These are phyloP conservation scores for Kryptopterus vitreolus DNA, from an alignment of 2,797 vertebrate species.

Conservation along the genomic window DNA sequence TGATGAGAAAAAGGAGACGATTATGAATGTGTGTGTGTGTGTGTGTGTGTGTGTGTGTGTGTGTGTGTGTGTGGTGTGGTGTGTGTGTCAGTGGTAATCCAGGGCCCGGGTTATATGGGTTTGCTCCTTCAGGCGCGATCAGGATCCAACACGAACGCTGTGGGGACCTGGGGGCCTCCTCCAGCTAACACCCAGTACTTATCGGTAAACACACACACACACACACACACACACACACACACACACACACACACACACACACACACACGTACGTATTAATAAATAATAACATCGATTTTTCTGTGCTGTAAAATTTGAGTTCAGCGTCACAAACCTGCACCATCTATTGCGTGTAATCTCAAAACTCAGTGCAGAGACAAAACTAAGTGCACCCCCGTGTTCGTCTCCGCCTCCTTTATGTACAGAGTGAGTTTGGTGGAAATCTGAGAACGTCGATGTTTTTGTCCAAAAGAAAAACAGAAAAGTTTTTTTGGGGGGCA, in stretches of 20 bases:
- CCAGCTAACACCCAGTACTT: conserved; percentile 69
- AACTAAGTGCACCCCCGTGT: neutral
- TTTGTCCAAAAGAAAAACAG: too few species aligned
- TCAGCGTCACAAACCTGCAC: neutral
- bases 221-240: conserved; percentile 5
- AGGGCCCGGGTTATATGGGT: conserved; percentile 62
- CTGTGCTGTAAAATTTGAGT: neutral
- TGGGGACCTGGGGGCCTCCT: conserved; percentile 64
- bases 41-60: neutral
- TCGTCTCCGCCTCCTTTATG: too few species aligned
- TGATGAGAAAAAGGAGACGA: neutral
- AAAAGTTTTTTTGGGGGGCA: neutral
- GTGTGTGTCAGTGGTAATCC: conserved; percentile 61
- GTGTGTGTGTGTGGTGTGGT: conserved; percentile 3
- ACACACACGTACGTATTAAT: too few species aligned
- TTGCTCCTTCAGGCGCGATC: conserved; percentile 64
- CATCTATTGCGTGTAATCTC: neutral
- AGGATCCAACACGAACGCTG: conserved; percentile 39
- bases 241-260: neutral
- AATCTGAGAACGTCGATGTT: neutral
- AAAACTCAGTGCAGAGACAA: neutral
- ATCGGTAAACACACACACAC: conserved; percentile 52
- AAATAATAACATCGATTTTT: too few species aligned
- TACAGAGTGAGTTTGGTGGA: neutral
- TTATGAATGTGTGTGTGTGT: neutral